These are phyloP conservation scores for Apostichopus parvimensis DNA, from an alignment of 35 echinoderm and acorn worm species.

Conservation along the genomic window DNA sequence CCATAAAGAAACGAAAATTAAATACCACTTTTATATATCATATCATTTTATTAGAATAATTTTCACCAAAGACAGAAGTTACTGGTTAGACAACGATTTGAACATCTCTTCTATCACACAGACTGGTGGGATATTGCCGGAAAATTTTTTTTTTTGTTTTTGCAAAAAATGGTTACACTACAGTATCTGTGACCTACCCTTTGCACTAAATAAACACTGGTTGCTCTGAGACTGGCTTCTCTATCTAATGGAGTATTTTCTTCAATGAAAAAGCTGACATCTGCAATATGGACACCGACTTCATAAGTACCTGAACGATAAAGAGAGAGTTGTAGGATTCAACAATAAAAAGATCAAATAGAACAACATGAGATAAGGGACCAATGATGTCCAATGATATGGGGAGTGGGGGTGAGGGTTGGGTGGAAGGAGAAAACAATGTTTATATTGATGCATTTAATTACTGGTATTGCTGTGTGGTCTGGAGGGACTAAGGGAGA, in stretches of 20 bases:
- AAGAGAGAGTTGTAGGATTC: background rate
- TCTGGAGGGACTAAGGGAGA: no score
- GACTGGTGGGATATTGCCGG: no score
- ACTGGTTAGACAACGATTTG: background rate
- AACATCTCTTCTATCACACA: background rate
- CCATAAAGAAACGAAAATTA: no score
- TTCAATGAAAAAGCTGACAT: conserved; percentile 84
- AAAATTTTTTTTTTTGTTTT: background rate
- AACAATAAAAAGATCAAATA: no score
- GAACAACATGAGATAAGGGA: background rate
- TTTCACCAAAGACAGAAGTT: no score
- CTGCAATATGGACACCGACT: conserved; percentile 93
- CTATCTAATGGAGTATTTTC: conserved; percentile 74
- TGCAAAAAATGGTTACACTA: no score
- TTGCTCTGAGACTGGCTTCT: conserved; percentile 69
- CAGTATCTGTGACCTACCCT: conserved; percentile 49
- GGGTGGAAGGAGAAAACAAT: no score
- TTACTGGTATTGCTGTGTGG: no score
- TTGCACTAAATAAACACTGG: conserved; percentile 94
- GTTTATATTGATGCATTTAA: no score
- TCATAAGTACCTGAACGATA: conserved; percentile 73
- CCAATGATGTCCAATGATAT: background rate
- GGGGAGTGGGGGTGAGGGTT: no score
- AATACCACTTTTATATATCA: no score
- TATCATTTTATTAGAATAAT: no score